These are phyloP conservation scores for Andrena camellia DNA, from an alignment of 2,888 invertebrate species.

Conservation along the genomic window DNA sequence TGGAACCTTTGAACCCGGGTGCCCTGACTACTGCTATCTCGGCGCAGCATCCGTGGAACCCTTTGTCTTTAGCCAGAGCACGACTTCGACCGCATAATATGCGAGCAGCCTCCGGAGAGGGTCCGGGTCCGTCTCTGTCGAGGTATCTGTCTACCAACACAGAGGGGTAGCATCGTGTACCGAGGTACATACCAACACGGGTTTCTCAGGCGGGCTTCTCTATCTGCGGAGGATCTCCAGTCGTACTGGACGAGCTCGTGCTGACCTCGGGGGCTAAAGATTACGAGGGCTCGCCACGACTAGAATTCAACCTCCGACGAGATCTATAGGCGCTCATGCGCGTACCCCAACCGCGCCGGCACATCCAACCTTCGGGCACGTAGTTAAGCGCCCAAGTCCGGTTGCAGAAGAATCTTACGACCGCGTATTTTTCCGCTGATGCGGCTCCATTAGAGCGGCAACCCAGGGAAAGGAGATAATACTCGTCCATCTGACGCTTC, in stretches of 20 bases:
- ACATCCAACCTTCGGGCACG: slow-evolving; percentile 49
- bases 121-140: slow-evolving; percentile 28
- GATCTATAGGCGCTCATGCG: slow-evolving; percentile 52
- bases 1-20: slow-evolving; percentile 47
- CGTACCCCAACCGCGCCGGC: slow-evolving; percentile 16
- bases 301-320: slow-evolving; percentile 75
- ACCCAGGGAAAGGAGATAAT: slow-evolving; percentile 54
- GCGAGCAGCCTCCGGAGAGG: slow-evolving; percentile 61
- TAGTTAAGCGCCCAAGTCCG: slow-evolving; percentile 63
- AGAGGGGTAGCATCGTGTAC: slow-evolving; percentile 60
- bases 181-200: slow-evolving; percentile 66
- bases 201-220: slow-evolving; percentile 74
- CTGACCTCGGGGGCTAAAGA: slow-evolving; percentile 82
- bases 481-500: slow-evolving; percentile 30
- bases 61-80: slow-evolving; percentile 75
- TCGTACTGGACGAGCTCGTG: slow-evolving; percentile 73
- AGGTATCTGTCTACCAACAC: slow-evolving; percentile 66
- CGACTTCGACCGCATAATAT: slow-evolving; percentile 75
- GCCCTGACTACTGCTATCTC: slow-evolving; percentile 59
- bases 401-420: slow-evolving; percentile 65
- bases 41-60: slow-evolving; percentile 58
- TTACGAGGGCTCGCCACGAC: slow-evolving; percentile 79
- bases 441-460: slow-evolving; percentile 52
- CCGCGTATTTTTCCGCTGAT: slow-evolving; percentile 62
- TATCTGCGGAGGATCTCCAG: slow-evolving; percentile 74